These are phyloP conservation scores for Coracias cyanogaster DNA, from an alignment of 2,797 vertebrate genomes.

Conservation along the genomic window DNA sequence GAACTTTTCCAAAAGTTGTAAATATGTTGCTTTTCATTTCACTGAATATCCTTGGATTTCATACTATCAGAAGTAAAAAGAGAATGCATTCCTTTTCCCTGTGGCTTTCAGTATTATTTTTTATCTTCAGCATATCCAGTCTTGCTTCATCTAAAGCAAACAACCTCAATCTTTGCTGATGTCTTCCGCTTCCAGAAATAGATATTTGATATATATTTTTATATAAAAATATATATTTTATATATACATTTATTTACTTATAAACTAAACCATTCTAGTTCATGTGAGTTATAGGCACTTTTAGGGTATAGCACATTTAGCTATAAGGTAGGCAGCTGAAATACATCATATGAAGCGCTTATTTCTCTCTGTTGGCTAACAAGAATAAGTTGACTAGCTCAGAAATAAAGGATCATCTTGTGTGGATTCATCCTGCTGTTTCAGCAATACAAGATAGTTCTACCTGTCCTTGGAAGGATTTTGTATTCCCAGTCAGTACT, in stretches of 20 bases:
- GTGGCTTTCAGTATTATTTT: background rate
- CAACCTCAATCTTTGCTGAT: background rate
- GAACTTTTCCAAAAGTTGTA: background rate
- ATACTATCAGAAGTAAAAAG: background rate
- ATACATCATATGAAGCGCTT: background rate
- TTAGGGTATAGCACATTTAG: background rate
- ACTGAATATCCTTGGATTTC: background rate
- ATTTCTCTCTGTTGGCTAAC: background rate
- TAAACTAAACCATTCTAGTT: background rate
- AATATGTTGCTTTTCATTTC: background rate
- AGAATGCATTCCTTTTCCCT: background rate
- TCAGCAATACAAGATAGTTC: background rate
- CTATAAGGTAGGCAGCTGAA: background rate
- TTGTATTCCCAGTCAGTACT: background rate
- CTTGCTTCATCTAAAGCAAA: background rate
- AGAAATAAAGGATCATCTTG: background rate
- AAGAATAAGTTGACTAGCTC: background rate
- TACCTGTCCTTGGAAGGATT: background rate
- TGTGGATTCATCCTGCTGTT: background rate
- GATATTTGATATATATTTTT: background rate
- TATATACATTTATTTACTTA: background rate
- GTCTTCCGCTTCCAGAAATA: background rate
- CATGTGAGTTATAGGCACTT: background rate
- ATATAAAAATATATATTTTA: background rate
- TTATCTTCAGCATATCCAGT: background rate